phyloP scores from a whole-genome alignment of 2,797 vertebrate species.

The Microcaecilia unicolor region DNA sequence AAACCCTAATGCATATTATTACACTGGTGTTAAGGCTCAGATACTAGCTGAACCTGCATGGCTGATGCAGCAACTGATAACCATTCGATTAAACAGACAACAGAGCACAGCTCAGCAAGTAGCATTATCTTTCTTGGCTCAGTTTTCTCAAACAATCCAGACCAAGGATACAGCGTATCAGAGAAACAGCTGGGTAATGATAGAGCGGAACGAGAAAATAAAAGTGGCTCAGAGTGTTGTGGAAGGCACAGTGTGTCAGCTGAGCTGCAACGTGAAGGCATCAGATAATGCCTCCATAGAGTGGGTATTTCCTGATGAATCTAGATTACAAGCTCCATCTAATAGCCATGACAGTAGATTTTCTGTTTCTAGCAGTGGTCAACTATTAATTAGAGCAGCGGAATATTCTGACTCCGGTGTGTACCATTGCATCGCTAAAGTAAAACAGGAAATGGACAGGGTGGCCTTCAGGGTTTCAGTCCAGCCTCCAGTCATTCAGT shows the following conservation, averaged over 20 bases:
- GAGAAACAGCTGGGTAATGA: constrained; percentile 69
- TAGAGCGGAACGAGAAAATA: constrained; percentile 49
- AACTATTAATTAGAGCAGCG: constrained; percentile 50
- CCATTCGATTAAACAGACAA: constrained; percentile 72
- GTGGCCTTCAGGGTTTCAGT: constrained; percentile 60
- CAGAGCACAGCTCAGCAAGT: constrained; percentile 68
- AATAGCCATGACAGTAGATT: constrained; percentile 44
- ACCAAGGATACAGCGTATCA: constrained; percentile 31
- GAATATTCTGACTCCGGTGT: constrained; percentile 60
- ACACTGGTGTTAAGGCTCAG: constrained; percentile 72
- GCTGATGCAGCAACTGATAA: constrained; percentile 69
- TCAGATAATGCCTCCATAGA: constrained; percentile 55
- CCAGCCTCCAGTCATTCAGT: constrained; percentile 51
- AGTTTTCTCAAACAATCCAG: constrained; percentile 42
- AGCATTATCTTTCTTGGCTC: constrained; percentile 52
- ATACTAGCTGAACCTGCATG: constrained; percentile 62
- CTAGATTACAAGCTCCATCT: constrained; percentile 52
- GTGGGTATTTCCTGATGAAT: constrained; percentile 76
- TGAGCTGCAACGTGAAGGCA: constrained; percentile 66
- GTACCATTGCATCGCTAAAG: constrained; percentile 71
- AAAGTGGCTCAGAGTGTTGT: constrained; percentile 38
- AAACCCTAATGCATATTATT: constrained; percentile 70
- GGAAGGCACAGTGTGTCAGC: constrained; percentile 48
- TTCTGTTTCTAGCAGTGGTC: constrained; percentile 57
- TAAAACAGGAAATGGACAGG: constrained; percentile 51